Evolutionary conservation across 1,140 invertebrate species (phyloP), one percentile per base, ranked within the genome.

Genomic region (Drosophila jambulina): DNA sequence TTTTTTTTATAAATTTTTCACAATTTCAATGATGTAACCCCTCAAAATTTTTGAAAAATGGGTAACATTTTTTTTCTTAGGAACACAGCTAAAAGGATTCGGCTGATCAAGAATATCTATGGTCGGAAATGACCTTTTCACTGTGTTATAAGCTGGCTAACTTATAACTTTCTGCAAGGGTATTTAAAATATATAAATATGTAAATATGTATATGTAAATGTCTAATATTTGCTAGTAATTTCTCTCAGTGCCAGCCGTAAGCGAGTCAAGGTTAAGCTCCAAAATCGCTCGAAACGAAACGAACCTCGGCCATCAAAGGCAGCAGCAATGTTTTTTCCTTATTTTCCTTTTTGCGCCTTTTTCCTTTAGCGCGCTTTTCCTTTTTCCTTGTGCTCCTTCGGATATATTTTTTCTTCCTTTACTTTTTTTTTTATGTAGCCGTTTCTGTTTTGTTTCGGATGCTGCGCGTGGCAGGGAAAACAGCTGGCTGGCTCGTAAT

Each of bases 211-310:
- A 13, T 5, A n/a, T 13, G 1, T 45, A 45, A 8, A 13, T 23
- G 2, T 23, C 1, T 15, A 23, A 21, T 45, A 45, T 21, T 45
- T 21, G 19, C 5, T 13, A 12, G 0, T 12, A 4, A 27, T 70
- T 70, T 72, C 29, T 43, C 9, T 9, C 68, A 51, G 80, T 90
- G 80, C 57, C 70, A 49, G 62, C 84, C 80, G 51, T 90, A 88
- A 88, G 85, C 80, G 78, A 88, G 84, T 88, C 85, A 88, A 88
- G 84, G 84, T 72, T 88, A 90, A 90, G 80, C 78, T 83, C 84
- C 85, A 81, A 88, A 90, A 88, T 90, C 82, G 74, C 78, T 90
- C 74, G 75, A 78, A 78, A 78, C 64, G 75, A 78, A 68, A 77
- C 75, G 75, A 78, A 78, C 64, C 75, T 70, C 75, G 69, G 75